Conservation (phyloP, 2,113 vertebrate species). For the Eretmochelys imbricata region DNA sequence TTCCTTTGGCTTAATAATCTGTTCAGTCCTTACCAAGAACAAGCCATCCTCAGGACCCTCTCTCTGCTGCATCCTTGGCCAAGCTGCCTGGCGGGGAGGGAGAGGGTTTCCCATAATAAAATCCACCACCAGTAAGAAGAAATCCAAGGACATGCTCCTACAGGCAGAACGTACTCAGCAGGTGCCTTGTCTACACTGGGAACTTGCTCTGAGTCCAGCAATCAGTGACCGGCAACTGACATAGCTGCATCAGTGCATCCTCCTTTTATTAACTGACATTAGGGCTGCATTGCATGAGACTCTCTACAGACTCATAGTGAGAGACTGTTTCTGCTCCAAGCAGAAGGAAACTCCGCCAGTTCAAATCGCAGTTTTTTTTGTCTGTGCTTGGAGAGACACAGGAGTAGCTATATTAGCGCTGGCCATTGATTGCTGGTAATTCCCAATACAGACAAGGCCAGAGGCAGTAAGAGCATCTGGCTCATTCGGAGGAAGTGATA, state of each 20-base stretch:
- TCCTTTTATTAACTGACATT: not conserved
- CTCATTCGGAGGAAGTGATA: not conserved
- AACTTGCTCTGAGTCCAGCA: not conserved
- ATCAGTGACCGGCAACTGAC: not conserved
- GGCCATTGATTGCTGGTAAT: not conserved
- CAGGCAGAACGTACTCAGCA: not conserved
- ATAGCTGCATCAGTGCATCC: not conserved
- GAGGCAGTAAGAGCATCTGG: not conserved
- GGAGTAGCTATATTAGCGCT: not conserved
- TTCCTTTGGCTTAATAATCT: not conserved
- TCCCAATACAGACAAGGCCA: not conserved
- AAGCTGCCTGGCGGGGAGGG: not conserved
- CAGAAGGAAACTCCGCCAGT: not conserved
- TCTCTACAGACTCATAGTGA: not conserved
- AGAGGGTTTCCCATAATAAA: not conserved
- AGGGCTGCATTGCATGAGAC: not conserved
- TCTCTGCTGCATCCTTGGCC: not conserved
- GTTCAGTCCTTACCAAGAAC: not conserved
- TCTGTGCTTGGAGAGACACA: not conserved
- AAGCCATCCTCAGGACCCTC: no score
- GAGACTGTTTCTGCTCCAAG: not conserved
- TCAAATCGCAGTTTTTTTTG: not conserved
- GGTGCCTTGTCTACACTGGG: not conserved
- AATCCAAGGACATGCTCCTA: not conserved
- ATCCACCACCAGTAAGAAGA: not conserved